Evolutionary conservation across 1,140 invertebrate species (phyloP).

Genomic region (Calliphora vicina): DNA sequence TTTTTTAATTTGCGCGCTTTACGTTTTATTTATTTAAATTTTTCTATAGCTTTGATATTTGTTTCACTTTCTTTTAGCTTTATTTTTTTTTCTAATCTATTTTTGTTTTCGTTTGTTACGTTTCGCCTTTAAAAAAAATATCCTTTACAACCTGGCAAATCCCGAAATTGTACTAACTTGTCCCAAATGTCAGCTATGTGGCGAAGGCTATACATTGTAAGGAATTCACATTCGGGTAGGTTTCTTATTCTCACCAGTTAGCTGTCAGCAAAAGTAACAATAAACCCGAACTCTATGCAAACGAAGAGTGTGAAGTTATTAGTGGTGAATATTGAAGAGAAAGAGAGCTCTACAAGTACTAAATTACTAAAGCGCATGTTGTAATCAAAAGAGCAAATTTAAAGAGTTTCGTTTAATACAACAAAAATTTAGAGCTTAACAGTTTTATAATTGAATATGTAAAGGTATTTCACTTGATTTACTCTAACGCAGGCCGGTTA

Average conservation of each 20-base stretch:
- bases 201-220: constrained; percentile 34
- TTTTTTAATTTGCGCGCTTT: constrained; percentile 2
- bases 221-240: not conserved
- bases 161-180: constrained; percentile 44
- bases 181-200: constrained; percentile 38
- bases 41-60: too few species aligned
- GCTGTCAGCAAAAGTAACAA: not conserved
- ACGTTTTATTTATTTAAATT: constrained; percentile 30
- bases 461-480: too few species aligned
- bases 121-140: constrained; percentile 26
- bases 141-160: constrained; percentile 45
- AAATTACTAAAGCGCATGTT: not conserved
- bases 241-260: constrained; percentile 14
- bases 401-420: too few species aligned
- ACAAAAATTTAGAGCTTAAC: too few species aligned
- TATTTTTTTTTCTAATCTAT: constrained; percentile 23
- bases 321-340: constrained; percentile 1
- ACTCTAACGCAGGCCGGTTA: too few species aligned
- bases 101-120: constrained; percentile 15
- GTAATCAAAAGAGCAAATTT: not conserved
- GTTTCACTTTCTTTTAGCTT: constrained; percentile 6
- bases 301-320: not conserved
- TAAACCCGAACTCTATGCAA: not conserved
- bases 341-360: not conserved
- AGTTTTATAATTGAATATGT: too few species aligned